Base-by-base conservation (phyloP, 2,113 vertebrate genomes). In the Phalacrocorax pelagicus region DNA sequence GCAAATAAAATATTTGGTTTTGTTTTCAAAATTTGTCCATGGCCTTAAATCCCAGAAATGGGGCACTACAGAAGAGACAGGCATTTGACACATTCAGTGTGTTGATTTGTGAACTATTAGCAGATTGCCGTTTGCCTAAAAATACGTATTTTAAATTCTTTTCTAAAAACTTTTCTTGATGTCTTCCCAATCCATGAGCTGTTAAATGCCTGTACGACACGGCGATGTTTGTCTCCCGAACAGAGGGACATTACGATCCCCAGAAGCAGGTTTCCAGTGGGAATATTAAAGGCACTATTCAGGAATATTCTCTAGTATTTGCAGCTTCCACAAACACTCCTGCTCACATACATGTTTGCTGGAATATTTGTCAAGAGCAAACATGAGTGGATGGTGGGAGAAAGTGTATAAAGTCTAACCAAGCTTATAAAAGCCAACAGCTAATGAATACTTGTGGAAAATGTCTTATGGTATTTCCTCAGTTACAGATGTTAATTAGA, bases 101-200 rank as follows among this genome's bases (percentile, higher is more conserved):
- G 80, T 75, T 94, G 97, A 94, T 94, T 92, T 96, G 86, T 88
- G 77, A 92, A 72, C 81, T 94, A 96, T 82, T 89, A 91, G 73
- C 86, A 96, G 88, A 89, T 61, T 81, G 36, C 77, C 87, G 71
- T 92, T 96, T 97, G 90, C 70, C 72, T 95, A 91, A 83, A 94
- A 97, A 82, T 88, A 94, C 2, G 14, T 87, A 86, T 92, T 96
- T 96, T 49, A 92, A 96, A 95, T 90, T 91, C 26, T 93, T 92
- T 93, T 85, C 81, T 85, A 67, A 91, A 96, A 94, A 38, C 40
- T 74, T 62, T 78, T 86, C 86, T 85, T 95, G 83, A 94, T 93
- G 73, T 94, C 49, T 94, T 92, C 94, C 62, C 91, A 92, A 0
- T 91, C 82, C 86, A 82, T 4, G 12, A 52, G 66, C 81, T 97